Conservation (phyloP, 2,113 vertebrate genomes). For the Caloenas nicobarica region DNA sequence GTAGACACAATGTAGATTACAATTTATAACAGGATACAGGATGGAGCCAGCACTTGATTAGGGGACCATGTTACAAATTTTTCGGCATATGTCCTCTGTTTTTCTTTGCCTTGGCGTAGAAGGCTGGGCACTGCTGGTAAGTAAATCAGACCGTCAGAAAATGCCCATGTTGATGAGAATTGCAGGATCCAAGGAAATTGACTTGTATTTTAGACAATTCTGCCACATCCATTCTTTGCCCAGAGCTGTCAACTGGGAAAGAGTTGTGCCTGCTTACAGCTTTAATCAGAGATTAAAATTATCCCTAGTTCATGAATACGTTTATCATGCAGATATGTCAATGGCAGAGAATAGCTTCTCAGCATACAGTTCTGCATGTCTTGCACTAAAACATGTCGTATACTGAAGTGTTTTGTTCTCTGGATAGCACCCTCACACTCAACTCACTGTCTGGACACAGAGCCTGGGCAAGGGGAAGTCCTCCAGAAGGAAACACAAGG, state of each 20-base stretch:
- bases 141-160: slow-evolving; percentile 54
- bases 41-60: slow-evolving; percentile 77
- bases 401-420: not conserved
- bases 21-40: slow-evolving; percentile 81
- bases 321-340: slow-evolving; percentile 31
- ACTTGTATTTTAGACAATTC: slow-evolving; percentile 51
- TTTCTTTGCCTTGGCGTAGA: slow-evolving; percentile 74
- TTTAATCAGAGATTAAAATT: slow-evolving; percentile 54
- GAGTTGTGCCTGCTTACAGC: slow-evolving; percentile 2
- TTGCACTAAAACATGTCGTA: not conserved
- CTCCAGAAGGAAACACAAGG: not conserved
- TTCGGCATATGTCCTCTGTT: slow-evolving; percentile 73
- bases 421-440: not conserved
- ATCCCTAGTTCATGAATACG: slow-evolving; percentile 48
- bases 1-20: slow-evolving; percentile 72
- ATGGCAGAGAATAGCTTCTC: slow-evolving; percentile 32
- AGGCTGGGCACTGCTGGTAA: slow-evolving; percentile 57
- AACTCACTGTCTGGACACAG: not conserved
- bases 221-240: slow-evolving; percentile 13
- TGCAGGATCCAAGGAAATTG: slow-evolving; percentile 41
- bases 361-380: not conserved
- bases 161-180: slow-evolving; percentile 49
- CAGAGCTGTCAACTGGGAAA: slow-evolving; percentile 1
- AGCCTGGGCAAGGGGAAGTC: not conserved
- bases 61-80: slow-evolving; percentile 62